Conservation (phyloP, 1,140 invertebrate genomes). For the Proctacanthus coquilletti region DNA sequence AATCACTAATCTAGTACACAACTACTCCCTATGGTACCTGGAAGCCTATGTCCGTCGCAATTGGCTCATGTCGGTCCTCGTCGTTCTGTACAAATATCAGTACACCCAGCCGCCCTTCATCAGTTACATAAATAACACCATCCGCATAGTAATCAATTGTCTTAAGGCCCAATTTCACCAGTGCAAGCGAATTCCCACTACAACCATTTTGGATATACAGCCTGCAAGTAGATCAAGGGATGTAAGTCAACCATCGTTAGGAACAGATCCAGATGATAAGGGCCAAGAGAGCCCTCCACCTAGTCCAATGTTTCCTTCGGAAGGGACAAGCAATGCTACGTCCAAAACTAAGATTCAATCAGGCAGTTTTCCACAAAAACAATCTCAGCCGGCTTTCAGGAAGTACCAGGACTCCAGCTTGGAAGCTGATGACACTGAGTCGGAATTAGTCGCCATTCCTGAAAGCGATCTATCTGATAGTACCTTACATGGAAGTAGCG, state of each 20-base stretch:
- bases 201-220: slow-evolving; percentile 44
- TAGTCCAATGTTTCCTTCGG: slow-evolving; percentile 28
- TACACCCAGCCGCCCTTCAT: slow-evolving; percentile 71
- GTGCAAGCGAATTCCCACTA: slow-evolving; percentile 63
- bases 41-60: slow-evolving; percentile 69
- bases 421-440: slow-evolving; percentile 71
- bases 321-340: slow-evolving; percentile 17
- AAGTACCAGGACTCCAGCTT: slow-evolving; percentile 50
- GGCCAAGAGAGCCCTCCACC: slow-evolving; percentile 23
- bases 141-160: slow-evolving; percentile 88
- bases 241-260: slow-evolving; percentile 56
- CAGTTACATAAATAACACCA: slow-evolving; percentile 60
- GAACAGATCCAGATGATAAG: slow-evolving; percentile 38
- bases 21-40: slow-evolving; percentile 76
- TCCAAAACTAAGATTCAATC: slow-evolving; percentile 26
- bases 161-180: slow-evolving; percentile 80
- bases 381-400: slow-evolving; percentile 20
- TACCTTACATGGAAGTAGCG: slow-evolving; percentile 56
- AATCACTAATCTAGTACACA: slow-evolving; percentile 26
- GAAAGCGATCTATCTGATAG: slow-evolving; percentile 73
- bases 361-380: slow-evolving; percentile 20
- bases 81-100: slow-evolving; percentile 95
- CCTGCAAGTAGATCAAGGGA: slow-evolving; percentile 55
- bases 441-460: slow-evolving; percentile 71
- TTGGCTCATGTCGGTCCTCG: slow-evolving; percentile 88